Conservation (phyloP, 2,797 vertebrate genomes). For the Arnoldichthys spilopterus region DNA sequence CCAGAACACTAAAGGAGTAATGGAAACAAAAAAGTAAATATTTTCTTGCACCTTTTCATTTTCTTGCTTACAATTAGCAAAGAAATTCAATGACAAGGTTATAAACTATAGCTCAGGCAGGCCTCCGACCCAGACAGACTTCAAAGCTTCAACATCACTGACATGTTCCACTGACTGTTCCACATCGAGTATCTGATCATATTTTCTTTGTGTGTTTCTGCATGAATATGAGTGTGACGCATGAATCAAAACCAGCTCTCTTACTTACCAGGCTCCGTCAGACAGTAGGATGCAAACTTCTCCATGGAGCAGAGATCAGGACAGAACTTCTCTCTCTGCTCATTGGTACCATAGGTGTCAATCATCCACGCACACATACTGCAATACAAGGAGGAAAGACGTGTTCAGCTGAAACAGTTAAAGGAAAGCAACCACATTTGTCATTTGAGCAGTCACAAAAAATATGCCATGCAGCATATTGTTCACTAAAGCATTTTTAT, state of each 20-base stretch:
- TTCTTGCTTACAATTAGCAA: no score
- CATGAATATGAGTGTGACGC: not conserved
- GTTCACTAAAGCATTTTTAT: not conserved
- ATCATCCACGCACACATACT: slow-evolving; percentile 99
- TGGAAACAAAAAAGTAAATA: no score
- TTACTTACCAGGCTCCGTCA: slow-evolving; percentile 93
- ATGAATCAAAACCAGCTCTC: not conserved
- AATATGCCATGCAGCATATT: not conserved
- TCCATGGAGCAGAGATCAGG: slow-evolving; percentile 92
- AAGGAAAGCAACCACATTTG: not conserved
- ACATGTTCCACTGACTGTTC: no score
- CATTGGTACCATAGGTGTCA: slow-evolving; percentile 87
- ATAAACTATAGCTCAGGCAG: no score
- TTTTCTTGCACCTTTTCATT: no score
- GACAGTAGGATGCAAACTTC: slow-evolving; percentile 94
- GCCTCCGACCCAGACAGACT: no score
- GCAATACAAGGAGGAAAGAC: slow-evolving; percentile 46
- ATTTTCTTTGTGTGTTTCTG: no score
- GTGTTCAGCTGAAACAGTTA: not conserved
- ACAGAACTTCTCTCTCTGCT: slow-evolving; percentile 88
- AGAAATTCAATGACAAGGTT: no score
- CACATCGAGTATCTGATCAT: no score
- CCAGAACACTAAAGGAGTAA: no score
- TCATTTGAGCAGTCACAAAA: not conserved
- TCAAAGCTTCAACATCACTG: no score